These are phyloP conservation scores for Fukomys damarensis DNA, from an alignment of 2,113 vertebrate species.

Conservation along the genomic window DNA sequence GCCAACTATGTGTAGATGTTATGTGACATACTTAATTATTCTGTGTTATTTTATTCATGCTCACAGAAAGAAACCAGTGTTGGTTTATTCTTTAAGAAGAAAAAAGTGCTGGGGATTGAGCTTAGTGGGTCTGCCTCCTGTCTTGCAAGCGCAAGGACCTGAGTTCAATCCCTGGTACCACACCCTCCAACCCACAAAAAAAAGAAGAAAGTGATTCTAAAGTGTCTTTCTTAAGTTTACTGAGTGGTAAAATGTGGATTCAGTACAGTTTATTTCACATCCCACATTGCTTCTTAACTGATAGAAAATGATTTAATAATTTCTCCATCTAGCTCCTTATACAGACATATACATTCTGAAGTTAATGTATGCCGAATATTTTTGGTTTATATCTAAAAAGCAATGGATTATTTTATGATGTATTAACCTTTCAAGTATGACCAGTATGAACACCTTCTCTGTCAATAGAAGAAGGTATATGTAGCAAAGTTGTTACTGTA, in stretches of 20 bases:
- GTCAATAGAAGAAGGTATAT: not conserved
- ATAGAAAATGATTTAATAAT: not conserved
- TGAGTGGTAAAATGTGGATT: not conserved
- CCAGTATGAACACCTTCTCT: not conserved
- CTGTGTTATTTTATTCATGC: not conserved
- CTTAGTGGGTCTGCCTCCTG: too few relatives aligned
- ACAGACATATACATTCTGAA: not conserved
- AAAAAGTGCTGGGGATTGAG: too few relatives aligned
- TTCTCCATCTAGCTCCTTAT: not conserved
- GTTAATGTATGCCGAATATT: not conserved
- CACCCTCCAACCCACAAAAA: too few relatives aligned
- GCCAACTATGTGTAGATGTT: not conserved
- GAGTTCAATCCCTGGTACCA: too few relatives aligned
- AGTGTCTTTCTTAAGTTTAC: not conserved
- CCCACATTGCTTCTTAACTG: not conserved
- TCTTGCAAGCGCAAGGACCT: too few relatives aligned
- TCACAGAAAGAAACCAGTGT: not conserved
- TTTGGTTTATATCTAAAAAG: not conserved
- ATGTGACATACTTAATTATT: not conserved
- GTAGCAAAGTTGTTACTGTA: not conserved
- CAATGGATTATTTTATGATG: not conserved
- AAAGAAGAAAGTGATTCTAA: not conserved
- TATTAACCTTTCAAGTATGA: not conserved
- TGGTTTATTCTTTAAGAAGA: not conserved
- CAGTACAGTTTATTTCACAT: not conserved